phyloP scores from a whole-genome alignment of 2,797 vertebrate species.

The Galagoides demidoff region DNA sequence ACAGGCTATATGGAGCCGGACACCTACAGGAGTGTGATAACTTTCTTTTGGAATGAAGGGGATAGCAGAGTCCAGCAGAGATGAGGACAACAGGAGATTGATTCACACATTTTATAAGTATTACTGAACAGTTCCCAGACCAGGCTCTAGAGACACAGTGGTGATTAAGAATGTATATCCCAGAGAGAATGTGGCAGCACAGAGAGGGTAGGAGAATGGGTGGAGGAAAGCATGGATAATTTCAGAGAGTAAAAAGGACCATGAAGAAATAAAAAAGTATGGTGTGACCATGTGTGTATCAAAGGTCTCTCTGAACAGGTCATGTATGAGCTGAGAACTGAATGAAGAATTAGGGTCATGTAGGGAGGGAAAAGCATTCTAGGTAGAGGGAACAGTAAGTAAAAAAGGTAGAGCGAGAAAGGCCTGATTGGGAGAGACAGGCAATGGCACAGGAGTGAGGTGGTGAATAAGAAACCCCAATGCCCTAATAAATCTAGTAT shows the following conservation, averaged over 20 bases:
- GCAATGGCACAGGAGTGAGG: background rate
- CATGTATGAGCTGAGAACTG: background rate
- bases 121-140: background rate
- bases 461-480: too few species aligned
- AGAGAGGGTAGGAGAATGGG: background rate
- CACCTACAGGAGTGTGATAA: fast-evolving
- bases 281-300: background rate
- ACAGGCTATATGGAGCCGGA: background rate
- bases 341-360: background rate
- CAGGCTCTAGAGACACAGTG: background rate
- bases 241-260: background rate
- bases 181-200: background rate
- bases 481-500: fast-evolving
- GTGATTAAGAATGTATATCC: background rate
- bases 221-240: background rate
- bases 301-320: background rate
- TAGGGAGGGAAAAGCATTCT: background rate
- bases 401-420: background rate
- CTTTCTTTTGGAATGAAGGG: background rate
- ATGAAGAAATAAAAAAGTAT: background rate
- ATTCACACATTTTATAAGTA: background rate
- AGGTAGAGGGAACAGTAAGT: background rate
- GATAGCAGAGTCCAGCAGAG: background rate
- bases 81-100: background rate
- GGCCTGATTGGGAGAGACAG: background rate